Conservation (phyloP, 2,113 vertebrate genomes). For the Tragulus kanchil region DNA sequence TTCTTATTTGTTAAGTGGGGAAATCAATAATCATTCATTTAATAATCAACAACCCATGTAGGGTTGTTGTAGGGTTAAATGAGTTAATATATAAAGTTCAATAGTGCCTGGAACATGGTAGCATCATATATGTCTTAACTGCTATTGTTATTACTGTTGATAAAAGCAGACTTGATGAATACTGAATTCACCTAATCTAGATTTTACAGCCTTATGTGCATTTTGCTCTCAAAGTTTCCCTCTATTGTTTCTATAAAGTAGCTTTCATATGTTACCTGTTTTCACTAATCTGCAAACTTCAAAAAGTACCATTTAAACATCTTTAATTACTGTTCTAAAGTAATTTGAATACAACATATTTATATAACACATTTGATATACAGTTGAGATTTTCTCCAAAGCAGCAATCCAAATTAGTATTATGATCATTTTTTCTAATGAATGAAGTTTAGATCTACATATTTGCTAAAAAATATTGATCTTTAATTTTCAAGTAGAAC, state of each 20-base stretch:
- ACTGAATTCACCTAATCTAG: background rate
- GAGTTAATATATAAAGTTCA: background rate
- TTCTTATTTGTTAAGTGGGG: background rate
- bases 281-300: conserved; percentile 3
- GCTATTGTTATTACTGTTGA: background rate
- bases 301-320: background rate
- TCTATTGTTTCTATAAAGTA: background rate
- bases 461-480: conserved; percentile 69
- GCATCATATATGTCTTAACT: background rate
- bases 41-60: background rate
- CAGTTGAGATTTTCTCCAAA: conserved; percentile 49
- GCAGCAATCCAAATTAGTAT: conserved; percentile 22
- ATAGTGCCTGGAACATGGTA: background rate
- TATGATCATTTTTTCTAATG: background rate
- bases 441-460: conserved; percentile 52
- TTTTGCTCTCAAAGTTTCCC: background rate
- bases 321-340: conserved; percentile 19
- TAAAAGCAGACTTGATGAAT: background rate
- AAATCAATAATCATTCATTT: background rate
- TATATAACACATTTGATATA: background rate
- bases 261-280: conserved; percentile 1
- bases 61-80: background rate
- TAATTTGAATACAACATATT: background rate
- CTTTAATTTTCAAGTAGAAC: conserved; percentile 72
- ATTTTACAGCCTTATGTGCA: background rate